Conservation (phyloP, 64 coral and sea anemone species). For the Anthopleura sola region DNA sequence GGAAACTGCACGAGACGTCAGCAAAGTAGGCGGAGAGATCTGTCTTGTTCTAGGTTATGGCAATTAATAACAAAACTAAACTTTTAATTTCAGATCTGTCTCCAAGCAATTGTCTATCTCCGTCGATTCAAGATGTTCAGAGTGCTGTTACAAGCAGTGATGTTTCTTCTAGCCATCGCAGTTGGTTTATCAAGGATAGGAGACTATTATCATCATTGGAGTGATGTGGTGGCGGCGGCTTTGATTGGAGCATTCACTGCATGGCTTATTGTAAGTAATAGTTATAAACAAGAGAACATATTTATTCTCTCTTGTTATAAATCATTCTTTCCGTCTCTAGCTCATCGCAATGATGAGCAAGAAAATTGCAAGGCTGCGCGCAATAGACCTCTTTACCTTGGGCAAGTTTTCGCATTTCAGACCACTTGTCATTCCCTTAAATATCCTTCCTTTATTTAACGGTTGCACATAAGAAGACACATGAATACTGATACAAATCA, state of each 20-base stretch:
- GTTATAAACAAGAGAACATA: too few species aligned
- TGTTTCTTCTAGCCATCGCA: conserved; percentile 9
- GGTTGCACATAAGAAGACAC: too few species aligned
- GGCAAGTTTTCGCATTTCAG: not conserved
- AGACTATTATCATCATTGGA: conserved; percentile 40
- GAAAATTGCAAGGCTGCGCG: not conserved
- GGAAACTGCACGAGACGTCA: too few species aligned
- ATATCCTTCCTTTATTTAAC: too few species aligned
- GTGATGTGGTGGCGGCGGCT: conserved; percentile 36
- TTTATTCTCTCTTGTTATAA: too few species aligned
- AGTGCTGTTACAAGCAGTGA: not conserved
- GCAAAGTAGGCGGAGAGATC: too few species aligned
- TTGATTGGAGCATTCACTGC: conserved; percentile 23
- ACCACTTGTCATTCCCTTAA: too few species aligned
- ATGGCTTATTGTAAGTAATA: not conserved
- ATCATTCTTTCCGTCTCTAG: not conserved
- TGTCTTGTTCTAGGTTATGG: too few species aligned
- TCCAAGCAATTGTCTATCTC: conserved; percentile 15
- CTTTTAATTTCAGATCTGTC: conserved; percentile 13
- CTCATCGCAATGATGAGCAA: not conserved
- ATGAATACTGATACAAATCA: too few species aligned
- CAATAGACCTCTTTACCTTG: not conserved
- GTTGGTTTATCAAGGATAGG: conserved; percentile 31
- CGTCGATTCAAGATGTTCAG: conserved; percentile 19
- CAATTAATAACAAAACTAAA: not conserved